Conservation (phyloP, 92 coral and sea anemone species). For the Siderastrea radians region DNA sequence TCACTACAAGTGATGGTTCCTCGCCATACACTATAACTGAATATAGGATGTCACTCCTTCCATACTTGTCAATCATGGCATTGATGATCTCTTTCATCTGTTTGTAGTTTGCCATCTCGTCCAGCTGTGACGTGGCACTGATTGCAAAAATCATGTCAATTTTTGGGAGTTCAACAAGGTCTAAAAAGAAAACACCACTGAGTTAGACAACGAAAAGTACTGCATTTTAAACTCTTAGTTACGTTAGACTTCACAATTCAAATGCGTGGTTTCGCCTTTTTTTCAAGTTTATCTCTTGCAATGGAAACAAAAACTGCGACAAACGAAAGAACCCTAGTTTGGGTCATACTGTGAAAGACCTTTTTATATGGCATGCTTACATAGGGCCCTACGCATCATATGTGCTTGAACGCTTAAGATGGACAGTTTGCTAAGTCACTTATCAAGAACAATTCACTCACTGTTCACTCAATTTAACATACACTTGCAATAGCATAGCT, state of each 20-base stretch:
- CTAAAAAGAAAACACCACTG: slow-evolving; percentile 7
- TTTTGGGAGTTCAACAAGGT: slow-evolving; percentile 49
- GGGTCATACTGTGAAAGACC: too few relatives aligned
- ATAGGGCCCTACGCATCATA: too few relatives aligned
- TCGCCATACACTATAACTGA: slow-evolving; percentile 81
- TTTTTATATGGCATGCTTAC: too few relatives aligned
- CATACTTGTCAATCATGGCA: slow-evolving; percentile 79
- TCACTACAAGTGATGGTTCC: slow-evolving; percentile 45
- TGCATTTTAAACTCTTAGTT: too few relatives aligned
- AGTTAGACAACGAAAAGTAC: too few relatives aligned
- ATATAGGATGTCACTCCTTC: slow-evolving; percentile 69
- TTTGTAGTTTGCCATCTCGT: slow-evolving; percentile 53
- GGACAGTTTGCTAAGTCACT: too few relatives aligned
- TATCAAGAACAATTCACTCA: too few relatives aligned
- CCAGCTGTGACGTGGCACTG: slow-evolving; percentile 71
- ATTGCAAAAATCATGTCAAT: slow-evolving; percentile 91
- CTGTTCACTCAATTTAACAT: not conserved
- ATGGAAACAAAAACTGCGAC: not conserved
- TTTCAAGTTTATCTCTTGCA: not conserved
- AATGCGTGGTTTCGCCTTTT: too few relatives aligned
- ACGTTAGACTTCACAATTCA: too few relatives aligned
- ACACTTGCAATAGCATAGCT: not conserved
- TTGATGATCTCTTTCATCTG: slow-evolving; percentile 84
- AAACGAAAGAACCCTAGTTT: too few relatives aligned
- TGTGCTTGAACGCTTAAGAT: too few relatives aligned